Evolutionary conservation across 2,113 vertebrate species (phyloP).

Genomic region (Willisornis vidua): DNA sequence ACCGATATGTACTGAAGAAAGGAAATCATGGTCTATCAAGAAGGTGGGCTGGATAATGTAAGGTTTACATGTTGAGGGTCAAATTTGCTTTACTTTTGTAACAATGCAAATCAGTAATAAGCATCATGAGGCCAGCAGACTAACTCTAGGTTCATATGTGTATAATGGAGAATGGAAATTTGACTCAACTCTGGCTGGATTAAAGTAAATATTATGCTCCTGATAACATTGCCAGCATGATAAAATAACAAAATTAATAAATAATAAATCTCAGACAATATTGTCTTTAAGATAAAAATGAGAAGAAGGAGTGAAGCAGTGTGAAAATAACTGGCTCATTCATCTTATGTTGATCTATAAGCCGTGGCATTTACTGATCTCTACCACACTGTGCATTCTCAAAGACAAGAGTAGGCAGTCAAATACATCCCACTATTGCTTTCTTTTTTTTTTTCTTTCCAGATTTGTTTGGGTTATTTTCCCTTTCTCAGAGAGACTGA

Average conservation of each 20-base stretch:
- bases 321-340: conserved; percentile 42
- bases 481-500: neutral
- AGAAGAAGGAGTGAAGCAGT: neutral
- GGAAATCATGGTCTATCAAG: neutral
- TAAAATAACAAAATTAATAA: conserved; percentile 4
- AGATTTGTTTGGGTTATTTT: neutral
- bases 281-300: conserved; percentile 29
- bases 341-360: conserved; percentile 38
- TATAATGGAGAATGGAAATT: neutral
- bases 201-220: neutral
- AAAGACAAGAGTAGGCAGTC: neutral
- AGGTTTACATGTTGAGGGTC: neutral
- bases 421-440: neutral
- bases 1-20: neutral
- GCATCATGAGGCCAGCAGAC: neutral
- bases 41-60: neutral
- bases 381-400: neutral
- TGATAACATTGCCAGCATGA: neutral
- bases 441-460: neutral
- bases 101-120: neutral
- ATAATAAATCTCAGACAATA: neutral
- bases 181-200: neutral
- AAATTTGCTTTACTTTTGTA: neutral
- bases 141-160: neutral
- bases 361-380: conserved; percentile 7